Conservation (phyloP, 2,113 vertebrate genomes). For the Ploceus nigricollis region DNA sequence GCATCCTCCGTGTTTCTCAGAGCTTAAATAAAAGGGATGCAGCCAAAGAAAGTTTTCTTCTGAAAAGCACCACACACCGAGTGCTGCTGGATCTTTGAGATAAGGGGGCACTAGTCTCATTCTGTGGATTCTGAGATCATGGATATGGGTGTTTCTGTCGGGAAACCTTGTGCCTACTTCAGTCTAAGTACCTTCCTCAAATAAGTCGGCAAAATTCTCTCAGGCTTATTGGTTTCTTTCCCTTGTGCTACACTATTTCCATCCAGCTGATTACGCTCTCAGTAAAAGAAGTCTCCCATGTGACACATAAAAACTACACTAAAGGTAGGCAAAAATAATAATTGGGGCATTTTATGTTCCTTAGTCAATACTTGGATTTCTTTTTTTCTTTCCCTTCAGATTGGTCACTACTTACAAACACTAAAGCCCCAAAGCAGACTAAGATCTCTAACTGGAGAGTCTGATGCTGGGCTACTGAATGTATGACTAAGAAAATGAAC, state of each 20-base stretch:
- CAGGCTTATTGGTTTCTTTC: background rate
- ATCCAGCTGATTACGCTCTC: background rate
- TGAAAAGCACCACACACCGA: rapidly evolving
- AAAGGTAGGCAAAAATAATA: background rate
- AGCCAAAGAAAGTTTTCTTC: background rate
- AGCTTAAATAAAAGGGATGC: background rate
- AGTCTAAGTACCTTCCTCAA: background rate
- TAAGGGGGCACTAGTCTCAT: background rate
- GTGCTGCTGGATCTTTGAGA: background rate
- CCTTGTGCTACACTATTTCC: background rate
- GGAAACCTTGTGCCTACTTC: background rate
- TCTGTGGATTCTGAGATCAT: background rate
- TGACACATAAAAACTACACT: background rate
- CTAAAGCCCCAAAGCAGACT: background rate
- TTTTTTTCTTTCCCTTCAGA: background rate
- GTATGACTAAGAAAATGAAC: background rate
- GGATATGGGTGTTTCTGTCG: background rate
- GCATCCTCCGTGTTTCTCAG: background rate
- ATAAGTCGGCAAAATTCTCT: background rate
- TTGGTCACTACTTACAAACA: background rate
- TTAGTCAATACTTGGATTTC: background rate
- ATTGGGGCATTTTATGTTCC: background rate
- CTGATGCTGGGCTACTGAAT: background rate
- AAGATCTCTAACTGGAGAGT: background rate
- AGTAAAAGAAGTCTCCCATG: background rate